These are phyloP conservation scores for Calameuta filiformis DNA, from an alignment of 2,888 invertebrate species.

Conservation along the genomic window DNA sequence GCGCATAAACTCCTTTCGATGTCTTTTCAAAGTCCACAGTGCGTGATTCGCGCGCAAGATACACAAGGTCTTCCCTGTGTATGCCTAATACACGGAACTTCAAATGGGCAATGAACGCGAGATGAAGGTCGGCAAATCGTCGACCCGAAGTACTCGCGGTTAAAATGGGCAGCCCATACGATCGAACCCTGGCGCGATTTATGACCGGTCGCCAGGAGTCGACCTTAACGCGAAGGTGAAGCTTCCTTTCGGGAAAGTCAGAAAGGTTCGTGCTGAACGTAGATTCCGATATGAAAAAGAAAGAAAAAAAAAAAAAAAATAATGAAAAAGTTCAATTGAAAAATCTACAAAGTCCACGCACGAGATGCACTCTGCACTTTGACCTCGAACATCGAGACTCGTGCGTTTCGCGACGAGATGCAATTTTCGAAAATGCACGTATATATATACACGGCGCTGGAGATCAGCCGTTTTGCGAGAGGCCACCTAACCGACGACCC, in stretches of 20 bases:
- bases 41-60: neutral
- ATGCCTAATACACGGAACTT: neutral
- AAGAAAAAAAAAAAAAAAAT: too few species aligned
- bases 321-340: too few species aligned
- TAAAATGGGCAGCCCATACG: neutral
- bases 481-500: slow-evolving; percentile 3
- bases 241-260: too few species aligned
- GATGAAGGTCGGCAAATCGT: neutral
- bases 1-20: neutral
- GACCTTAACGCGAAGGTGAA: neutral
- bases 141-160: neutral
- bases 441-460: neutral
- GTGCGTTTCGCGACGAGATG: neutral
- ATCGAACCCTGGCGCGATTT: neutral
- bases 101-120: neutral
- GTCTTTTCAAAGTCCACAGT: neutral
- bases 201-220: neutral
- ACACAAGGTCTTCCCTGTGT: neutral
- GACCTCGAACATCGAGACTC: neutral
- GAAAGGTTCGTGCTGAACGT: too few species aligned
- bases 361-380: neutral
- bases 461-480: neutral
- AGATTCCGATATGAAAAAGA: too few species aligned
- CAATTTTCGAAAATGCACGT: neutral
- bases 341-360: neutral